Evolutionary conservation across 2,797 vertebrate species (phyloP).

Genomic region (Pangasius mekongensis): DNA sequence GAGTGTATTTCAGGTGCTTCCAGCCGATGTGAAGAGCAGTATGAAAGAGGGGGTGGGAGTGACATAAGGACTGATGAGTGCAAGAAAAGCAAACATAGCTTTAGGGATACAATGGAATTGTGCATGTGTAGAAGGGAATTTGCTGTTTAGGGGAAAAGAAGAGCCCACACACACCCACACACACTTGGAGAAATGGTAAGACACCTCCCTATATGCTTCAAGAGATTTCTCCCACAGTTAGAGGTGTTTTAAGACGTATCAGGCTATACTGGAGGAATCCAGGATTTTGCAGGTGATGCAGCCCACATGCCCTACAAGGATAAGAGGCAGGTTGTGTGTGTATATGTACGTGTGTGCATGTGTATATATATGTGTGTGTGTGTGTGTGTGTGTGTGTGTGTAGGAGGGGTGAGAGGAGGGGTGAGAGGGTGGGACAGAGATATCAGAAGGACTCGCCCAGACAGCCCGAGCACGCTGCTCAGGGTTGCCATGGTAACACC

Average conservation of each 20-base stretch:
- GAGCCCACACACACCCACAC: neutral
- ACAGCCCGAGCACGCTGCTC: constrained; percentile 75
- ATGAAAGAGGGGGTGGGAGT: constrained; percentile 25
- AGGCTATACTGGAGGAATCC: neutral
- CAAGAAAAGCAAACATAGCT: constrained; percentile 27
- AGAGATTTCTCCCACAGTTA: constrained; percentile 12
- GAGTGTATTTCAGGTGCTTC: constrained; percentile 17
- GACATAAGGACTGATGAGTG: constrained; percentile 29
- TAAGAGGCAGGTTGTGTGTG: constrained; percentile 32
- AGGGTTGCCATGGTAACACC: constrained; percentile 88
- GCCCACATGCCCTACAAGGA: constrained; percentile 8
- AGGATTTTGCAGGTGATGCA: constrained; percentile 12
- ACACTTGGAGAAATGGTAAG: neutral
- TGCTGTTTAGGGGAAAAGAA: neutral
- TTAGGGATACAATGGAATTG: constrained; percentile 16
- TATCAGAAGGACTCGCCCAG: constrained; percentile 31
- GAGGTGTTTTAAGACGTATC: constrained; percentile 23
- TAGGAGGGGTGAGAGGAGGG: constrained; percentile 41
- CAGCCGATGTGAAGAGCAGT: neutral
- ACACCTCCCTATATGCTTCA: neutral
- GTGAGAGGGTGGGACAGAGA: constrained; percentile 58
- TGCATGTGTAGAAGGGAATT: constrained; percentile 21
- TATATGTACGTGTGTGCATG: constrained; percentile 46
- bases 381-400: constrained; percentile 52
- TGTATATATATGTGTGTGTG: constrained; percentile 45